Percentiles rank a stretch among this genome's conserved stretches.
These are phyloP conservation scores for Coenobita brevimanus DNA, from an alignment of 1,140 invertebrate species.

Conservation along the genomic window DNA sequence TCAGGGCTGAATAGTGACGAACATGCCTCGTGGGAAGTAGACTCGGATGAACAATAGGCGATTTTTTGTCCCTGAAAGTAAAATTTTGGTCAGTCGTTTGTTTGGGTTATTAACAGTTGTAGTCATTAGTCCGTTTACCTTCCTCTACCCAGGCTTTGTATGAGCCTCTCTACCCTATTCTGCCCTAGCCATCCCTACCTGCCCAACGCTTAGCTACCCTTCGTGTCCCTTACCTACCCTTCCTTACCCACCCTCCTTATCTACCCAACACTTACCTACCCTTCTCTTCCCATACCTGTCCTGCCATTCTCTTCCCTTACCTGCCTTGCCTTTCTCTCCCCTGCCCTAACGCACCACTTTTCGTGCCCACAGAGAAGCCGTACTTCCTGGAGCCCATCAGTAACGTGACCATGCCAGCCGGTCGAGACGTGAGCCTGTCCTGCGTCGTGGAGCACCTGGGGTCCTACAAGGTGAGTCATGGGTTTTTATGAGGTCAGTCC, in stretches of 20 bases:
- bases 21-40: too few relatives aligned
- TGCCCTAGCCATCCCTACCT: not conserved
- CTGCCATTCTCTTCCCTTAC: not conserved
- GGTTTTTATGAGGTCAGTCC: too few relatives aligned
- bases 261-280: not conserved
- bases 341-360: not conserved
- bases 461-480: slow-evolving; percentile 30
- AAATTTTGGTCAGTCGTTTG: too few relatives aligned
- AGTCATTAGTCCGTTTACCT: too few relatives aligned
- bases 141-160: too few relatives aligned
- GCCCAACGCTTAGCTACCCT: not conserved
- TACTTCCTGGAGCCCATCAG: slow-evolving; percentile 59
- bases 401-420: slow-evolving; percentile 49
- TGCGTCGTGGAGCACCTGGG: slow-evolving; percentile 51
- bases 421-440: slow-evolving; percentile 37
- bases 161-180: not conserved
- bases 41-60: too few relatives aligned
- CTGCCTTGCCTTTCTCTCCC: not conserved
- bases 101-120: too few relatives aligned
- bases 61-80: too few relatives aligned
- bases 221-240: not conserved
- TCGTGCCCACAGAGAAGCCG: slow-evolving; percentile 24
- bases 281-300: not conserved
- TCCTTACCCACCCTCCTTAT: not conserved
- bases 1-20: too few relatives aligned